Evolutionary conservation across 2,797 vertebrate species (phyloP).

Genomic region (Petrocephalus schoutedeni): DNA sequence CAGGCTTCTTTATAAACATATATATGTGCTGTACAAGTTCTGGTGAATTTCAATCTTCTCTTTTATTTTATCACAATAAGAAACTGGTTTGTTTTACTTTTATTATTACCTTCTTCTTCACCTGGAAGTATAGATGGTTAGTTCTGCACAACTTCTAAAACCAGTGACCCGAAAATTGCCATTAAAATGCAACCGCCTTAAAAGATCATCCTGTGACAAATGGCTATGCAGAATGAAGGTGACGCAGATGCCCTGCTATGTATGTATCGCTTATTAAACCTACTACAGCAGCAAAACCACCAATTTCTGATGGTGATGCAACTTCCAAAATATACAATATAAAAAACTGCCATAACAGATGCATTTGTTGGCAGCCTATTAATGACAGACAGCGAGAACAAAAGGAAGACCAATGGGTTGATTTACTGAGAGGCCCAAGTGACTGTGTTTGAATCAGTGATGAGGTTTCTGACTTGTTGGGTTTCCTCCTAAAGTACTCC

Average conservation of each 20-base stretch:
- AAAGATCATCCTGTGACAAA: background rate
- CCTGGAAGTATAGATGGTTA: background rate
- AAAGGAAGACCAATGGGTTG: background rate
- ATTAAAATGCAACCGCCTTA: background rate
- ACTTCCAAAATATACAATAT: background rate
- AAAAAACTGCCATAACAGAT: background rate
- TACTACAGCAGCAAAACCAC: background rate
- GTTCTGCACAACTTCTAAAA: background rate
- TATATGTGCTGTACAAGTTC: background rate
- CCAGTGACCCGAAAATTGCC: background rate
- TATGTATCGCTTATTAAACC: background rate
- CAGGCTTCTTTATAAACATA: background rate
- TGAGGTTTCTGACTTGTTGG: background rate
- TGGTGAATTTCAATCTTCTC: background rate
- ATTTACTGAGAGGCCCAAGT: background rate
- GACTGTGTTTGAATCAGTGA: background rate
- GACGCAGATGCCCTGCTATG: background rate
- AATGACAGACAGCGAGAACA: background rate
- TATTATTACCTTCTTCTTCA: background rate
- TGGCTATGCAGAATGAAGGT: background rate
- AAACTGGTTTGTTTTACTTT: background rate
- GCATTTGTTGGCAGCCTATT: background rate
- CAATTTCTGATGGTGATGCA: background rate
- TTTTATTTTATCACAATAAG: background rate
- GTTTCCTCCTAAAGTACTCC: background rate